Percentiles rank a stretch among this genome's conserved stretches.
Evolutionary conservation across 2,888 invertebrate genomes (phyloP).

Genomic region (Mycalesis mineus): DNA sequence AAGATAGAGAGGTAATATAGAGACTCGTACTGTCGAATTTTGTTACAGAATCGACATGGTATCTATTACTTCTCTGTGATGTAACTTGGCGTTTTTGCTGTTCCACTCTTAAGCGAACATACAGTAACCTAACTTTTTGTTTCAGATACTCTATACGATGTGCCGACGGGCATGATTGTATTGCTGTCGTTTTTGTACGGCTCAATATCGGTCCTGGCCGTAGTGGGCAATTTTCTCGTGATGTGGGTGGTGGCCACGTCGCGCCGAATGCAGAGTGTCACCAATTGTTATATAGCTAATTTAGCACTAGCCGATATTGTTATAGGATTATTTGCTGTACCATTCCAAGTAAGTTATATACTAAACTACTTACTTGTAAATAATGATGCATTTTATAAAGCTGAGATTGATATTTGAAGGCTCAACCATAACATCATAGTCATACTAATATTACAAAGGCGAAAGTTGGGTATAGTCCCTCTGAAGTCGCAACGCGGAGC

Average conservation of each 20-base stretch:
- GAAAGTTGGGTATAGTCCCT: too few species aligned
- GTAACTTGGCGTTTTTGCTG: too few species aligned
- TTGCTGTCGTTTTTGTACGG: slow-evolving; percentile 88
- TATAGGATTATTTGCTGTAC: slow-evolving; percentile 90
- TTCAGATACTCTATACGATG: slow-evolving; percentile 82
- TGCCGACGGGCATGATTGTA: slow-evolving; percentile 84
- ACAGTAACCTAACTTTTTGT: neutral
- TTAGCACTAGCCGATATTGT: slow-evolving; percentile 91
- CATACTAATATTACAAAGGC: too few species aligned
- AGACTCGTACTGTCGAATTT: too few species aligned
- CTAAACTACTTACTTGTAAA: too few species aligned
- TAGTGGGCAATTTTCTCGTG: slow-evolving; percentile 90
- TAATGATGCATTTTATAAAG: too few species aligned
- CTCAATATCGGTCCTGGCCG: slow-evolving; percentile 87
- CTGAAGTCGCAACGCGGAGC: too few species aligned
- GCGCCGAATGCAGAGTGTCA: slow-evolving; percentile 87
- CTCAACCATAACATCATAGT: too few species aligned
- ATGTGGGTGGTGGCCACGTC: slow-evolving; percentile 90
- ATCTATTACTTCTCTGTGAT: too few species aligned
- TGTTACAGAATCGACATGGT: too few species aligned
- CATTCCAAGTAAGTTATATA: slow-evolving; percentile 83
- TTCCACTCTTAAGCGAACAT: neutral
- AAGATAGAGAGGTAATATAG: too few species aligned
- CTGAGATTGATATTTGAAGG: too few species aligned
- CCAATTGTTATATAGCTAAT: slow-evolving; percentile 92